Base-by-base conservation (phyloP, 2,797 vertebrate genomes). In the Micromesistius poutassou region DNA sequence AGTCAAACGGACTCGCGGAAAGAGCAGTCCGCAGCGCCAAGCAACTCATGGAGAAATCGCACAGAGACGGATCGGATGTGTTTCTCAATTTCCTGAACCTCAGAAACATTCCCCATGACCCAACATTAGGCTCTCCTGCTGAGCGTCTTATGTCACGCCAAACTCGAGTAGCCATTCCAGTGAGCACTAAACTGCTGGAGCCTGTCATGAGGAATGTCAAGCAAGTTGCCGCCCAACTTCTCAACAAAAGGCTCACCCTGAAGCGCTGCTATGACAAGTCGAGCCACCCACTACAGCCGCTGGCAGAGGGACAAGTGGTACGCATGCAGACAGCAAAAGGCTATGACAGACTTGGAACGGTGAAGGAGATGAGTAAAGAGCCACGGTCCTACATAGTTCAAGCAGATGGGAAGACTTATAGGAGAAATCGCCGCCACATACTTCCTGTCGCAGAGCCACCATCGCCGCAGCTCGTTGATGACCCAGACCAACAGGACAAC, bases 241-340 rank as follows among this genome's bases (percentile, higher is more conserved):
- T 73, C 1, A 77, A 75, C 35, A 85, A 83, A 73, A 46, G 40
- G 9, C 71, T 73, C 33, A 80, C 28, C 0, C 62, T 22, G 25
- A 84, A 83, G 74, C 33, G 9, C 0, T 6, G 84, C 70, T 82
- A 79, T 0, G 28, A 82, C 8, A 14, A 13, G 0, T 72, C 66
- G 0, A 80, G 78, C 40, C 46, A 0, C 0, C 71, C 33, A 25
- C 62, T 86, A 2, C 76, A 80, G 2, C 81, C 79, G n/a, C n/a
- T n/a, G n/a, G n/a, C n/a, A n/a, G n/a, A n/a, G n/a, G n/a, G n/a
- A n/a, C n/a, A n/a, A n/a, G n/a, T n/a, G n/a, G n/a, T n/a, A n/a
- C n/a, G n/a, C n/a, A n/a, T n/a, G n/a, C n/a, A n/a, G n/a, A n/a
- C n/a, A n/a, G n/a, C n/a, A n/a, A n/a, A n/a, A n/a, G n/a, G n/a